Evolutionary conservation across 2,888 invertebrate genomes (phyloP), one percentile per base, ranked within the genome.

Genomic region (Andrena bicolor): DNA sequence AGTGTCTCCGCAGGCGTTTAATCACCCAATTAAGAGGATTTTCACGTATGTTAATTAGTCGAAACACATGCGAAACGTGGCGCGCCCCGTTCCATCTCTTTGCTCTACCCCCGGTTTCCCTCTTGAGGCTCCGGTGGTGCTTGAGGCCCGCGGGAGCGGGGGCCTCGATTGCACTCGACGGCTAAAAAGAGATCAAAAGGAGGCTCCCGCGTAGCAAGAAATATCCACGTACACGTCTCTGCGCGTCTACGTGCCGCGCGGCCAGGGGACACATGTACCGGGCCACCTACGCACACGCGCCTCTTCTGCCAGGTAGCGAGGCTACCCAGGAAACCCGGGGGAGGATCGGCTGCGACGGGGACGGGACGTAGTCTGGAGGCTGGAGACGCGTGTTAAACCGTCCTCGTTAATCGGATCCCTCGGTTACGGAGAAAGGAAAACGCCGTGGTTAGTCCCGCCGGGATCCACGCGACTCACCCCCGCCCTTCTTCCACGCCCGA

Each of bases 11-110:
- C 82, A 81, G 85, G 86, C 90, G 87, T 91, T 90, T 90, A 91
- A 90, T 90, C 89, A 87, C 88, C 89, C 89, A 90, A 92, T 92
- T 90, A 91, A 90, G 89, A 87, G 89, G 89, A 91, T 91, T 91
- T 91, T 90, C 91, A 89, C 90, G 90, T 91, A 90, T 92, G 92
- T 91, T 92, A 92, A 92, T 92, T 91, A 92, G 91, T 88, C 88
- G 87, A 90, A 91, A 91, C 90, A 91, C 90, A 87, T 90, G 92
- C 91, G 90, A 91, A 90, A 90, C 87, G 88, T 89, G 87, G 77
- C 88, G 81, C 65, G 61, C 56, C 76, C 76, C 78, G 35, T 72
- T 28, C 70, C 23, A 41, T 30, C 73, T 61, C 68, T 71, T 70
- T 26, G 58, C 76, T 64, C 56, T 65, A 20, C 35, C 66, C 75